Conservation (phyloP, 2,113 vertebrate species). For the Morone saxatilis region DNA sequence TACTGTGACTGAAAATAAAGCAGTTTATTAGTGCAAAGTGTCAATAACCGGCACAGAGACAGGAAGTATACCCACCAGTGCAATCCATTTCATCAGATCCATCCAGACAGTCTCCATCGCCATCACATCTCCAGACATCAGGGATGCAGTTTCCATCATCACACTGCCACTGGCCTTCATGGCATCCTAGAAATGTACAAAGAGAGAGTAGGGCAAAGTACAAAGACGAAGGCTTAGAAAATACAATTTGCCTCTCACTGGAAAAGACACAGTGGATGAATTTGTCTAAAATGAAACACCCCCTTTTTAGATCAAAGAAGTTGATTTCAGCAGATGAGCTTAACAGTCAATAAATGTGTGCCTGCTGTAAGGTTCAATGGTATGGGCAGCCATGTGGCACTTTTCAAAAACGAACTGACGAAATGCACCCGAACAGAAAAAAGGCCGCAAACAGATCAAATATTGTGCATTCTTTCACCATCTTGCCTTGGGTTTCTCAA, state of each 20-base stretch:
- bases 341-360: not conserved
- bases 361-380: not conserved
- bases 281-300: not conserved
- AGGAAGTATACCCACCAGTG: slow-evolving; percentile 68
- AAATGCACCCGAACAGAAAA: no score
- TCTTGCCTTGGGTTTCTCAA: no score
- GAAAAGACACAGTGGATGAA: not conserved
- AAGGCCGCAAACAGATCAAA: no score
- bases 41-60: not conserved
- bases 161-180: slow-evolving; percentile 88
- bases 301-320: not conserved
- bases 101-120: slow-evolving; percentile 89
- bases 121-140: slow-evolving; percentile 88
- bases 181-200: slow-evolving; percentile 51
- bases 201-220: not conserved
- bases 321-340: not conserved
- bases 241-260: not conserved
- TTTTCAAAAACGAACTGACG: no score
- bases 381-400: no score
- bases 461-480: no score
- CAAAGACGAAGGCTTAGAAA: not conserved
- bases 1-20: not conserved
- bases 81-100: slow-evolving; percentile 92
- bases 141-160: slow-evolving; percentile 89
- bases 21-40: no score